These are phyloP conservation scores for Geococcyx californianus DNA, from an alignment of 2,113 vertebrate genomes.

Conservation along the genomic window DNA sequence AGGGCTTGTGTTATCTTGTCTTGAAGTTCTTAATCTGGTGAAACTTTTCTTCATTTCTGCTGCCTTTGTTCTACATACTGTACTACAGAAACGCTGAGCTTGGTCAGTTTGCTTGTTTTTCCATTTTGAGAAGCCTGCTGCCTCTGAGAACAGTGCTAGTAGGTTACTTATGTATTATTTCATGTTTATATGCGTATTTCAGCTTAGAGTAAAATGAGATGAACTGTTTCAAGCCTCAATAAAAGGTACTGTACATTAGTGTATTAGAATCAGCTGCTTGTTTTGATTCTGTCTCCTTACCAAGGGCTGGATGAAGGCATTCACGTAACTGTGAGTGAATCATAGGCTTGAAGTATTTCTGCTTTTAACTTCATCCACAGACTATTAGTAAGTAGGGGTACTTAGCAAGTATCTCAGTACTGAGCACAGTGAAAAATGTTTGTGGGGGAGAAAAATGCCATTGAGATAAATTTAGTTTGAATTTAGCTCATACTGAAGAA, in stretches of 20 bases:
- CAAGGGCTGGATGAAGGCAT: background rate
- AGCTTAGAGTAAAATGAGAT: background rate
- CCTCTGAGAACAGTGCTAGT: background rate
- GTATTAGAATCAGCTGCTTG: background rate
- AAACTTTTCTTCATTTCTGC: background rate
- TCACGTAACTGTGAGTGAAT: background rate
- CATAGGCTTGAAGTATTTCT: background rate
- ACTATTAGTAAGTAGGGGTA: background rate
- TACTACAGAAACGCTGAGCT: background rate
- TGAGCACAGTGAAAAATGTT: background rate
- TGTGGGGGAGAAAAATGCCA: background rate
- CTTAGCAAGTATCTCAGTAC: background rate
- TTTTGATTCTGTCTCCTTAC: background rate
- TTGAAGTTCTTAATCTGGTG: background rate
- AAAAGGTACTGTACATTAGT: background rate
- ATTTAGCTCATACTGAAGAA: background rate
- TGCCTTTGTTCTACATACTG: background rate
- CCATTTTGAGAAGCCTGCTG: background rate
- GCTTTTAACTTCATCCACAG: background rate
- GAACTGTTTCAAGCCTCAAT: background rate
- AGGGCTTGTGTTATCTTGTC: background rate
- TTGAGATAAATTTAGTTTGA: background rate
- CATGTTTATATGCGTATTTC: background rate
- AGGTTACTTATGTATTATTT: slow-evolving; percentile 6
- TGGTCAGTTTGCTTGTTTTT: background rate